Percentiles rank a stretch among this genome's conserved stretches.
These are phyloP conservation scores for Oegoconia quadripuncta DNA, from an alignment of 2,888 invertebrate species.

Conservation along the genomic window DNA sequence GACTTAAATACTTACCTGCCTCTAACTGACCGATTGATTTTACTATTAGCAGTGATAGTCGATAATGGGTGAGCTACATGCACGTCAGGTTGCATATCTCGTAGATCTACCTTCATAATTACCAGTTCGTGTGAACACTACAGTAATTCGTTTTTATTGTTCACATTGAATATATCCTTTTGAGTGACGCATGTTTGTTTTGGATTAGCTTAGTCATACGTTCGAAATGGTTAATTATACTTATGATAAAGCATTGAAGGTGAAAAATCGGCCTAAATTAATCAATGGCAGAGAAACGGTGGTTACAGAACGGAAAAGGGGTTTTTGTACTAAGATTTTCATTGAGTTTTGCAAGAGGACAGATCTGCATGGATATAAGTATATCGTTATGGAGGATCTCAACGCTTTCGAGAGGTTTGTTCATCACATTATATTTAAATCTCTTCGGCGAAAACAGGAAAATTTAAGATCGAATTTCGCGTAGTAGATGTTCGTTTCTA, in stretches of 20 bases:
- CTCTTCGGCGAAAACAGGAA: not conserved
- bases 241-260: not conserved
- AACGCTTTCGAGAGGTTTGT: conserved; percentile 77
- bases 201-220: not conserved
- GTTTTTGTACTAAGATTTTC: conserved; percentile 39
- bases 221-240: not conserved
- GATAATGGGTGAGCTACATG: too few relatives aligned
- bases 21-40: too few relatives aligned
- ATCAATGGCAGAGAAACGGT: too few relatives aligned
- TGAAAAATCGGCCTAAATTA: too few relatives aligned
- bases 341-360: conserved; percentile 83
- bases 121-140: conserved; percentile 33
- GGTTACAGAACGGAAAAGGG: conserved; percentile 24
- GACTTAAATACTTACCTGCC: too few relatives aligned
- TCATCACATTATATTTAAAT: conserved; percentile 6
- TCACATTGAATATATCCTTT: conserved; percentile 21
- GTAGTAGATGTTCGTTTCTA: not conserved
- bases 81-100: conserved; percentile 1
- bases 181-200: not conserved
- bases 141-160: conserved; percentile 31
- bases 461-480: not conserved
- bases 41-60: too few relatives aligned
- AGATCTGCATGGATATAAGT: conserved; percentile 84
- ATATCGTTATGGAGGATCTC: conserved; percentile 80
- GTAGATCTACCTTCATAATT: conserved; percentile 47